Base-by-base conservation (phyloP, 2,113 vertebrate genomes). In the Coryphaenoides rupestris region DNA sequence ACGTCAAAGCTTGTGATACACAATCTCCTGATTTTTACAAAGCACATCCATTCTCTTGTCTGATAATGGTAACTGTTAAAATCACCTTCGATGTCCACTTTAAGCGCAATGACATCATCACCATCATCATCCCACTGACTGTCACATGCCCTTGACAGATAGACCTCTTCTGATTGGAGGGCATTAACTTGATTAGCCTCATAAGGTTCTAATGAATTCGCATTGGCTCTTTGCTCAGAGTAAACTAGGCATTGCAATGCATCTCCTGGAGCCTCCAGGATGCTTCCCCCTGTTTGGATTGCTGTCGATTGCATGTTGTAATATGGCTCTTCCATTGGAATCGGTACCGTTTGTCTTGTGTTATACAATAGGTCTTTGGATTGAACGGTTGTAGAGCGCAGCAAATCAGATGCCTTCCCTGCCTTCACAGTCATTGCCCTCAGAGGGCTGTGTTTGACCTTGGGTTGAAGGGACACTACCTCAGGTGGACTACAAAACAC, bases 1-100 rank as follows among this genome's bases (percentile, higher is more conserved):
- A 74, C 71, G n/a, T 54, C 40, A 77, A 77, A 13, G 57, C 78
- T 67, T 68, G 66, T 60, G 61, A 77, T 58, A 66, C 53, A 57
- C 67, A 80, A 78, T 78, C 74, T 63, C 53, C 81, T 75, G 19
- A 73, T 74, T 83, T 40, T 83, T 78, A 22, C 72, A 78, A 65
- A 87, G 85, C 83, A 45, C 74, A 81, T 83, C 72, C 75, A 77
- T 72, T 74, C 79, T 73, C 77, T 82, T 72, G 66, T 78, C 80
- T 87, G 64, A 83, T 76, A 78, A 83, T 86, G 87, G 80, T 87
- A 82, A 86, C 83, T 72, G 78, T 86, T 89, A 77, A 87, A 91
- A 89, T 91, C 91, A 93, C 92, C 92, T 87, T 90, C 80, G 88
- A 90, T 87, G 84, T 87, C 89, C 86, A 93, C 90, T 76, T 89